A percentile compares a stretch with the other conserved stretches of the same genome.
Conservation (phyloP, 2,797 vertebrate species). For the Benthosema pterotum region DNA sequence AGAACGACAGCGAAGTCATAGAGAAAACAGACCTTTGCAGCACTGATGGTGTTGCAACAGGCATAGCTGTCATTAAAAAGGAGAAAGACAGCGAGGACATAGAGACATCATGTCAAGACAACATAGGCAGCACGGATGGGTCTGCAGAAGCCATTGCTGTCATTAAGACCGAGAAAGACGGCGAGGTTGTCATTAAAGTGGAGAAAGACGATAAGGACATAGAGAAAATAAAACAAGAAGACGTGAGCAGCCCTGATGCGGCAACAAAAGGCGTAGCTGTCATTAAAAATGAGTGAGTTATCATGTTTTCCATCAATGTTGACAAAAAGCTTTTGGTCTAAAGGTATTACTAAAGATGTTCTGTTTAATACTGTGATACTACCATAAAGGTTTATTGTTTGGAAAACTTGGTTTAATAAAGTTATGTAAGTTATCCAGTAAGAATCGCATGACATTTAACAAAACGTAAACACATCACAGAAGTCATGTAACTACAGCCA, state of each 20-base stretch:
- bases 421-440: no score
- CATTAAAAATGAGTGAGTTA: constrained; percentile 78
- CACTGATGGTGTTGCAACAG: constrained; percentile 47
- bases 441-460: no score
- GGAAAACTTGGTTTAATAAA: no score
- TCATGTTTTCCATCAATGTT: no score
- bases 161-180: constrained; percentile 58
- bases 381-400: no score
- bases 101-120: constrained; percentile 47
- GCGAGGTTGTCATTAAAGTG: constrained; percentile 68
- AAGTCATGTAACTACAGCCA: not conserved
- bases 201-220: constrained; percentile 24
- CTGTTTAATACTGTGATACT: no score
- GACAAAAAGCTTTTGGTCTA: no score
- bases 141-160: constrained; percentile 69
- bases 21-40: constrained; percentile 32
- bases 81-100: constrained; percentile 24
- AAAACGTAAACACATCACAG: not conserved
- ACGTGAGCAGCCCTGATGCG: not conserved
- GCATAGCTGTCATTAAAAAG: constrained; percentile 72
- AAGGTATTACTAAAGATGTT: no score
- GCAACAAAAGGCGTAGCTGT: constrained; percentile 70
- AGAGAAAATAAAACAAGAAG: constrained; percentile 47
- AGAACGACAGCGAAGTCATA: constrained; percentile 29
- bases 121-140: not conserved